Conservation (phyloP, 2,113 vertebrate species). For the Acrocephalus arundinaceus region DNA sequence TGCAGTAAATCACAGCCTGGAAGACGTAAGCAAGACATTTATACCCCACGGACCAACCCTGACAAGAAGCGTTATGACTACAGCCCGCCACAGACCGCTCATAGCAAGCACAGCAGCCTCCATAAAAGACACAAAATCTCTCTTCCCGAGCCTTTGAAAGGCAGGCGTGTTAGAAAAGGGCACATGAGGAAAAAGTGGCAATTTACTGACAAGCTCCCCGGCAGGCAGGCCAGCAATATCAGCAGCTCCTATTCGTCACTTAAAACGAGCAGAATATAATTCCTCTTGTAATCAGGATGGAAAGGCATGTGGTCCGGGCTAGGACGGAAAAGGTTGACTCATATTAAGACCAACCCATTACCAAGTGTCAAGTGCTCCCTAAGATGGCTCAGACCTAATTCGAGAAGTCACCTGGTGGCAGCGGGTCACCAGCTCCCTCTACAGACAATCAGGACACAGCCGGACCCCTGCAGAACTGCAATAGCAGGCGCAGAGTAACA, state of each 20-base stretch:
- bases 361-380: slow-evolving; percentile 50
- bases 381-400: slow-evolving; percentile 48
- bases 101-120: background rate
- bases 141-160: background rate
- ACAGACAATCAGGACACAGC: slow-evolving; percentile 52
- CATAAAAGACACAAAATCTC: background rate
- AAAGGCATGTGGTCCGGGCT: background rate
- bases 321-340: slow-evolving; percentile 27
- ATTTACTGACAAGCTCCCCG: slow-evolving; percentile 23
- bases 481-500: background rate
- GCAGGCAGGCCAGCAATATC: background rate
- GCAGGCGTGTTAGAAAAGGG: background rate
- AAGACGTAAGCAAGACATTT: background rate
- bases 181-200: background rate
- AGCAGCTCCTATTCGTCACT: background rate
- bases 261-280: background rate
- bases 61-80: background rate
- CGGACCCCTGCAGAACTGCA: slow-evolving; percentile 42
- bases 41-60: background rate
- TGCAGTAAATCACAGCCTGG: background rate
- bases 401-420: slow-evolving; percentile 60
- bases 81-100: background rate
- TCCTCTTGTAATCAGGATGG: slow-evolving; percentile 3
- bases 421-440: slow-evolving; percentile 66
- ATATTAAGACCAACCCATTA: slow-evolving; percentile 24